These are phyloP conservation scores for Cheilinus undulatus DNA, from an alignment of 2,113 vertebrate genomes.

Conservation along the genomic window DNA sequence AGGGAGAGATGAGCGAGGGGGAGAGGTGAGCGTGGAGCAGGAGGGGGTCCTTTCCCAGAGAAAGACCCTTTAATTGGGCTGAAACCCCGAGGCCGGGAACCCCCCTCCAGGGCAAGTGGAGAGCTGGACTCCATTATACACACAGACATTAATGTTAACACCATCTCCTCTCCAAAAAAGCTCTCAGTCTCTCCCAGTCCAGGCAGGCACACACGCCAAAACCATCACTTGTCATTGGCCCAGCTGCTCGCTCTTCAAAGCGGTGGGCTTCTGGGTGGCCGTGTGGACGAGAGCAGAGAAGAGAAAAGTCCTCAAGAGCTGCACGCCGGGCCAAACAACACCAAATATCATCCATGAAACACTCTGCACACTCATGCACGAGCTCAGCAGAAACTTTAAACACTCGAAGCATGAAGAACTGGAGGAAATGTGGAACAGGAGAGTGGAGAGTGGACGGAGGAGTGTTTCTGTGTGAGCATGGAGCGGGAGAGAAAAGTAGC, in stretches of 20 bases:
- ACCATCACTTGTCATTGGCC: conserved; percentile 76
- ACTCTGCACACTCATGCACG: conserved; percentile 28
- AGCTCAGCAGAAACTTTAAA: conserved; percentile 29
- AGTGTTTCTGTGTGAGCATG: conserved; percentile 1
- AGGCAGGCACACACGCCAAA: conserved; percentile 56
- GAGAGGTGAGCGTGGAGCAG: conserved; percentile 24
- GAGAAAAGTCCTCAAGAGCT: conserved; percentile 54
- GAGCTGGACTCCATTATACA: conserved; percentile 53
- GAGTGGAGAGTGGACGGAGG: neutral
- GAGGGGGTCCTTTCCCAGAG: conserved; percentile 25
- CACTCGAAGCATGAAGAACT: conserved; percentile 9
- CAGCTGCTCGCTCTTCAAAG: conserved; percentile 77
- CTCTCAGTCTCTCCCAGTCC: conserved; percentile 52
- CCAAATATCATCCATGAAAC: conserved; percentile 47
- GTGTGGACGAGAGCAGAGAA: conserved; percentile 52
- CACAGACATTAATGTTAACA: conserved; percentile 57
- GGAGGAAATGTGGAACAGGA: conserved; percentile 34
- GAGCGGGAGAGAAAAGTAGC: too few species aligned
- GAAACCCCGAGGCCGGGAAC: conserved; percentile 54
- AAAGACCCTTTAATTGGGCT: conserved; percentile 67
- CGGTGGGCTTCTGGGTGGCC: conserved; percentile 75
- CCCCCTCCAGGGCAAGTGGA: conserved; percentile 52
- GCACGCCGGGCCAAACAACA: conserved; percentile 47
- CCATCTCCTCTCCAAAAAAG: conserved; percentile 40
- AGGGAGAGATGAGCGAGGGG: conserved; percentile 6